These are phyloP conservation scores for Nomia melanderi DNA, from an alignment of 1,140 invertebrate genomes.

Conservation along the genomic window DNA sequence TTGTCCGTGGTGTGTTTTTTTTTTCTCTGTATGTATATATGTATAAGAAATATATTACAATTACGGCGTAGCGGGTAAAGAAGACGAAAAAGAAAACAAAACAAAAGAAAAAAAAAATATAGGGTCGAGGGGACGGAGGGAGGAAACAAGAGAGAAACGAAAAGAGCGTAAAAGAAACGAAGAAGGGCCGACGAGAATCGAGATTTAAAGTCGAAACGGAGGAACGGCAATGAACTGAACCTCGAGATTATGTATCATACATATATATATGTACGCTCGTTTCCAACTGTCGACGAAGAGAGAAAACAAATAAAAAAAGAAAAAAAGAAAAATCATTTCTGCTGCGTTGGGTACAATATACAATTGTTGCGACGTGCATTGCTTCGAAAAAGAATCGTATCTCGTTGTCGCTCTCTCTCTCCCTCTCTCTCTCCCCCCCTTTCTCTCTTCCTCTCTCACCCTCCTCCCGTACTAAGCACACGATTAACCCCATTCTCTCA, in stretches of 20 bases:
- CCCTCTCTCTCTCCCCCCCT: conserved; percentile 4
- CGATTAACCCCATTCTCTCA: background rate
- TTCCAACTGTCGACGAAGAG: background rate
- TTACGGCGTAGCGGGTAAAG: conserved; percentile 52
- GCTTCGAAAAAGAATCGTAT: background rate
- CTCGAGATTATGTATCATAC: conserved; percentile 5
- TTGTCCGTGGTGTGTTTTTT: conserved; percentile 18
- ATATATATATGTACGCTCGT: conserved; percentile 31
- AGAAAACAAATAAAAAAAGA: background rate
- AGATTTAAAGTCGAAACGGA: too few species aligned
- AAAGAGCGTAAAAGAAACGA: too few species aligned
- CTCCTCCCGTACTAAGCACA: background rate
- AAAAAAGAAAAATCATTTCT: conserved; percentile 1
- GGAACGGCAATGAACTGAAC: conserved; percentile 52
- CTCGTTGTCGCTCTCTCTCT: background rate
- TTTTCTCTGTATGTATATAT: conserved; percentile 51
- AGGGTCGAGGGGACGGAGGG: too few species aligned
- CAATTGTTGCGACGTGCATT: conserved; percentile 30
- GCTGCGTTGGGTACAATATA: conserved; percentile 49
- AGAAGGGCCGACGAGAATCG: too few species aligned
- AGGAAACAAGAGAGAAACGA: too few species aligned
- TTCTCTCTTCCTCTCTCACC: conserved; percentile 14
- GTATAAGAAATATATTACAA: conserved; percentile 65
- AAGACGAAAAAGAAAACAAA: conserved; percentile 48
- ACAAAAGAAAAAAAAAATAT: too few species aligned